phyloP scores from a whole-genome alignment of 1,140 invertebrate species.

The Drosophila setifemur region DNA sequence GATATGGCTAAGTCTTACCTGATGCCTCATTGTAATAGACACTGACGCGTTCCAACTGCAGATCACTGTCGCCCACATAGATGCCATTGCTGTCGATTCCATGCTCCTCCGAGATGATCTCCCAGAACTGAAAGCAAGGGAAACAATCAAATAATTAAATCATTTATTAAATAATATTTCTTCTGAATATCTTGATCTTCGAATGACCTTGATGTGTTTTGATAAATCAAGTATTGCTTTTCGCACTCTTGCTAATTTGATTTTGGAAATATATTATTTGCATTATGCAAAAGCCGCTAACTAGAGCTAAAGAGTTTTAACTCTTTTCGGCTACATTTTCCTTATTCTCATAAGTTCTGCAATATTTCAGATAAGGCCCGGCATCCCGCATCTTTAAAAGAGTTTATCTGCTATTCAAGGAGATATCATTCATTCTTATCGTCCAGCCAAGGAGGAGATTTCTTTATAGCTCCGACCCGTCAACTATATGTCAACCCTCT shows the following conservation, averaged over 20 bases:
- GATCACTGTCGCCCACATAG: constrained; percentile 91
- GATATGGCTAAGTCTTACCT: constrained; percentile 82
- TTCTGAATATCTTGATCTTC: too few relatives aligned
- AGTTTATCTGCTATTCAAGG: neutral
- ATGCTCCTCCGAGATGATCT: constrained; percentile 96
- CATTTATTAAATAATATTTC: too few relatives aligned
- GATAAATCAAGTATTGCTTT: too few relatives aligned
- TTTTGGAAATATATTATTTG: too few relatives aligned
- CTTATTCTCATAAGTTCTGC: too few relatives aligned
- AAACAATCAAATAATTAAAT: too few relatives aligned
- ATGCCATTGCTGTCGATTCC: constrained; percentile 93
- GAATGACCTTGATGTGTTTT: too few relatives aligned
- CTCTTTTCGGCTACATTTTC: too few relatives aligned
- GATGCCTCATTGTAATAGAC: constrained; percentile 96
- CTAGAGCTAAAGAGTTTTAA: too few relatives aligned
- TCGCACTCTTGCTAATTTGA: too few relatives aligned
- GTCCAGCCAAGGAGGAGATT: neutral
- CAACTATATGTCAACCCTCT: constrained; percentile 17
- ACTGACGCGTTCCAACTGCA: constrained; percentile 93
- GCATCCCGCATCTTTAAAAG: constrained; percentile 16
- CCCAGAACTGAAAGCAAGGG: constrained; percentile 91
- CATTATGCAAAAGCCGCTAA: too few relatives aligned
- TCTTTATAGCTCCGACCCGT: constrained; percentile 10
- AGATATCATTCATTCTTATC: constrained; percentile 25
- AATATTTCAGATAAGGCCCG: neutral